Percentiles rank a stretch among this genome's conserved stretches.
Conservation (phyloP, 2,888 invertebrate genomes). For the Amorpha juglandis region DNA sequence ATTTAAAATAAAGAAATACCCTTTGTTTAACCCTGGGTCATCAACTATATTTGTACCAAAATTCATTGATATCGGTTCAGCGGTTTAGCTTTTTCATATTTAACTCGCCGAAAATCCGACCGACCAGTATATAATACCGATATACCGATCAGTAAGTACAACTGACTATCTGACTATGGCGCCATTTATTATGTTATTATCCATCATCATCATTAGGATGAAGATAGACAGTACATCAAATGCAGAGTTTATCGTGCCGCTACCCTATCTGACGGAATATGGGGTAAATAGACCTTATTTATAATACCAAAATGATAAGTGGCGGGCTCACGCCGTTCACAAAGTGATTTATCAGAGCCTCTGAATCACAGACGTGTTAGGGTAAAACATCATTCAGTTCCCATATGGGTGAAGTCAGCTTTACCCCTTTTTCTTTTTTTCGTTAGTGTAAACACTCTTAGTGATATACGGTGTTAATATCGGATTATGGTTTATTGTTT, state of each 20-base stretch:
- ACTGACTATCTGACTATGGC: too few relatives aligned
- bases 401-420: not conserved
- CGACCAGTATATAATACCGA: too few relatives aligned
- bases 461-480: not conserved
- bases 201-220: too few relatives aligned
- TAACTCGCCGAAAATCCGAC: too few relatives aligned
- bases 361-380: conserved; percentile 11
- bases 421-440: conserved; percentile 10
- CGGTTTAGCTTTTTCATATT: too few relatives aligned
- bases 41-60: too few relatives aligned
- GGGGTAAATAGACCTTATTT: conserved; percentile 44
- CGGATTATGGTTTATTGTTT: not conserved
- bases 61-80: too few relatives aligned
- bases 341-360: conserved; percentile 41
- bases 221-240: conserved; percentile 14
- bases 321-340: conserved; percentile 41
- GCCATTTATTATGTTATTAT: too few relatives aligned
- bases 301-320: conserved; percentile 43
- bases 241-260: not conserved
- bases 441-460: not conserved
- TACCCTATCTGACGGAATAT: conserved; percentile 3
- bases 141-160: too few relatives aligned
- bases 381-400: conserved; percentile 25
- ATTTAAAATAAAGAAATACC: too few relatives aligned
- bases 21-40: too few relatives aligned